Evolutionary conservation across 2,797 vertebrate genomes (phyloP).

Genomic region (Urosaurus nigricauda): DNA sequence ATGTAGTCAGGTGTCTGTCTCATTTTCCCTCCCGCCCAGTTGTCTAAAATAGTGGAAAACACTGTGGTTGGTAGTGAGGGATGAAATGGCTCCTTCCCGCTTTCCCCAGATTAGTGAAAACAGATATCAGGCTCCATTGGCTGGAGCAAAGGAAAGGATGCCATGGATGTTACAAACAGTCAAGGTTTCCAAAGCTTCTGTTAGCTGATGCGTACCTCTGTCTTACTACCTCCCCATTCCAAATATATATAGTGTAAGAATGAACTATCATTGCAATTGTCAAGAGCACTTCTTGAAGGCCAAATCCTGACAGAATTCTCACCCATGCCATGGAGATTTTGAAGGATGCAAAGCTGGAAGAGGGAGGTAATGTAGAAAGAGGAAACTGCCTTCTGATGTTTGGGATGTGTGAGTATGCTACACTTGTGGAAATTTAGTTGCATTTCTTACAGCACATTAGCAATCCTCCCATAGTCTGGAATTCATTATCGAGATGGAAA

Average conservation of each 20-base stretch:
- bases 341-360: neutral
- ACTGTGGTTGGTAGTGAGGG: no score
- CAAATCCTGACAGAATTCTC: neutral
- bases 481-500: neutral
- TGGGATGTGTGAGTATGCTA: no score
- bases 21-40: neutral
- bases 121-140: no score
- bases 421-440: neutral
- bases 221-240: no score
- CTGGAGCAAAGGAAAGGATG: neutral
- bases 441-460: neutral
- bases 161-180: neutral
- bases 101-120: neutral
- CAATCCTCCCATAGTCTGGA: neutral
- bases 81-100: neutral
- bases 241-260: neutral
- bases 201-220: no score
- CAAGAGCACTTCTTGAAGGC: neutral
- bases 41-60: neutral
- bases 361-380: no score
- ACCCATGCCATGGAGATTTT: neutral
- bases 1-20: neutral
- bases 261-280: no score
- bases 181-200: neutral
- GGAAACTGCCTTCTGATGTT: neutral